These are phyloP conservation scores for Drepana arcuata DNA, from an alignment of 1,140 invertebrate species.

Conservation along the genomic window DNA sequence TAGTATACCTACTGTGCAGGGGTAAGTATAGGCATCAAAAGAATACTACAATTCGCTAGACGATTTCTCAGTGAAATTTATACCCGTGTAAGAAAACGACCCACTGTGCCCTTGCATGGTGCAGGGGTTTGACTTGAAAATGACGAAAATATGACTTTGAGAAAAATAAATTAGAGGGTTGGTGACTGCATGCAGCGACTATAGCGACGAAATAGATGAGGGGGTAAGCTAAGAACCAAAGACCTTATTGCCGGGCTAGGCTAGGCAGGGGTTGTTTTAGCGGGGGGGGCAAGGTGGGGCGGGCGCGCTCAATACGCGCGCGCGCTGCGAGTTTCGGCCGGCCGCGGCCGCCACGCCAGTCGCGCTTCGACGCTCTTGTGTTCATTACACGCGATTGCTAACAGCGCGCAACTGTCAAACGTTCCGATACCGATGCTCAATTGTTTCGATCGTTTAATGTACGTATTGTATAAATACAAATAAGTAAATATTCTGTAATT, in stretches of 20 bases:
- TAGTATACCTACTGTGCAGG: too few relatives aligned
- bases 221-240: constrained; percentile 14
- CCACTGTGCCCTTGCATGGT: too few relatives aligned
- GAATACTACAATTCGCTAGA: too few relatives aligned
- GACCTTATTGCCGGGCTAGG: constrained; percentile 29
- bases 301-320: constrained; percentile 59
- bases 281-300: constrained; percentile 36
- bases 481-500: neutral
- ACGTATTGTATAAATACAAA: constrained; percentile 32
- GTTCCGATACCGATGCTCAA: constrained; percentile 47
- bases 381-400: constrained; percentile 24
- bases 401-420: constrained; percentile 36
- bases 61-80: too few relatives aligned
- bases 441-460: constrained; percentile 30
- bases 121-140: too few relatives aligned
- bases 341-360: constrained; percentile 27
- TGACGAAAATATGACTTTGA: too few relatives aligned
- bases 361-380: constrained; percentile 46
- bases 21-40: too few relatives aligned
- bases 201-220: too few relatives aligned
- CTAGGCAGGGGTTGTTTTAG: constrained; percentile 37
- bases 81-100: too few relatives aligned
- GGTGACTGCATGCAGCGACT: too few relatives aligned
- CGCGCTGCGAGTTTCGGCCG: constrained; percentile 30
- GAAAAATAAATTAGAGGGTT: too few relatives aligned